Percentiles rank a stretch among this genome's conserved stretches.
phyloP scores from a whole-genome alignment of 2,113 vertebrate species.

The Aptenodytes patagonicus region DNA sequence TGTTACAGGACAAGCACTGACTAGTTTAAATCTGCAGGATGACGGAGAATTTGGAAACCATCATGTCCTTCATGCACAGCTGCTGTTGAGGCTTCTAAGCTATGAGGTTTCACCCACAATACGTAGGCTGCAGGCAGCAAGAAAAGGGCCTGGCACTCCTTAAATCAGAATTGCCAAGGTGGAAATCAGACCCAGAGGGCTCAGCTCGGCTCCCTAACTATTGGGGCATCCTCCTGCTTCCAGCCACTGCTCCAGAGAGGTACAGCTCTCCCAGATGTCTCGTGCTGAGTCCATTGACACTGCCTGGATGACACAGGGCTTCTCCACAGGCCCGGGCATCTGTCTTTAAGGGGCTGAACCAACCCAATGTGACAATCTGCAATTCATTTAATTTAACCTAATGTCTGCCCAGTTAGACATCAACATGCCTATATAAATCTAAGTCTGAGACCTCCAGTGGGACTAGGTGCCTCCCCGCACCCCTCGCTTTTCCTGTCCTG shows the following conservation, averaged over 20 bases:
- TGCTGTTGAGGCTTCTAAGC: neutral
- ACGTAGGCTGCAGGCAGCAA: neutral
- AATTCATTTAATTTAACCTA: neutral
- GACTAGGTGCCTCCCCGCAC: neutral
- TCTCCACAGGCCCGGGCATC: neutral
- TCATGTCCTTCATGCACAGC: neutral
- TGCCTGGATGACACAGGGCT: neutral
- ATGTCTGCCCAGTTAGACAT: neutral
- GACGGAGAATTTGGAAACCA: neutral
- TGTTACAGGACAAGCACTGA: neutral
- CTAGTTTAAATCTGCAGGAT: neutral
- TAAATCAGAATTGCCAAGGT: neutral
- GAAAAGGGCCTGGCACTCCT: neutral
- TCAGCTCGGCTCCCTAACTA: neutral
- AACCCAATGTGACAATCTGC: neutral
- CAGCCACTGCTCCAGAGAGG: neutral
- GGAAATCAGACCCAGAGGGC: neutral
- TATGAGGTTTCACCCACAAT: neutral
- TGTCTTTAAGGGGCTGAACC: neutral
- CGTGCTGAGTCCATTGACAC: neutral
- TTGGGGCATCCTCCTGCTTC: neutral
- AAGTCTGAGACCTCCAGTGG: neutral
- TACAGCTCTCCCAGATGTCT: neutral
- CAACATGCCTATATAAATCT: neutral
- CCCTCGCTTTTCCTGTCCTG: rapidly evolving